Conservation (phyloP, 2,113 vertebrate species). For the Ascaphus truei region DNA sequence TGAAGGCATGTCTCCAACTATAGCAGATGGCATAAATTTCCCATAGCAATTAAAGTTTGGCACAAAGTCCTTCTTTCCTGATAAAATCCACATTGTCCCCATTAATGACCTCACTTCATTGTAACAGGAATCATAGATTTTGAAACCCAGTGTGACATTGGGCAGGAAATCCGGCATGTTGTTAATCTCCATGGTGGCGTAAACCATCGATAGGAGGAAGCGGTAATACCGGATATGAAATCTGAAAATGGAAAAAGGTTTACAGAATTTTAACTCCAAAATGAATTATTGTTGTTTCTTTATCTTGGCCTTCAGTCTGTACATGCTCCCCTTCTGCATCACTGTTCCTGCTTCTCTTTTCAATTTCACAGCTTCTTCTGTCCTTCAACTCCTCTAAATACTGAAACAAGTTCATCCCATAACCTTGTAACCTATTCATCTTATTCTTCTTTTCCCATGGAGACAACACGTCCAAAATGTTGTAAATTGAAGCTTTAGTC, state of each 20-base stretch:
- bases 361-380: too few relatives aligned
- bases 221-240: constrained; percentile 44
- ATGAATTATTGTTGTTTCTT: too few relatives aligned
- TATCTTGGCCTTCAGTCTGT: too few relatives aligned
- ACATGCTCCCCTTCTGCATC: too few relatives aligned
- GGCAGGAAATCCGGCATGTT: constrained; percentile 38
- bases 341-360: too few relatives aligned
- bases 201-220: constrained; percentile 48
- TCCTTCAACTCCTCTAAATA: too few relatives aligned
- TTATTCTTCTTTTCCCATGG: too few relatives aligned
- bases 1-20: not conserved
- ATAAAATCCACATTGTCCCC: not conserved
- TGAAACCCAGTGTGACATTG: constrained; percentile 46
- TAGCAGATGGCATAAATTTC: not conserved
- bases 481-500: too few relatives aligned
- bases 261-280: too few relatives aligned
- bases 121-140: constrained; percentile 48
- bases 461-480: too few relatives aligned
- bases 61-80: not conserved
- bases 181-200: constrained; percentile 52
- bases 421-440: too few relatives aligned
- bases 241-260: constrained; percentile 13
- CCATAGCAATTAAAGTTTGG: not conserved
- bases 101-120: constrained; percentile 32
- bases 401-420: too few relatives aligned